Conservation (phyloP, 2,888 invertebrate species). For the Dermolepida albohirtum region DNA sequence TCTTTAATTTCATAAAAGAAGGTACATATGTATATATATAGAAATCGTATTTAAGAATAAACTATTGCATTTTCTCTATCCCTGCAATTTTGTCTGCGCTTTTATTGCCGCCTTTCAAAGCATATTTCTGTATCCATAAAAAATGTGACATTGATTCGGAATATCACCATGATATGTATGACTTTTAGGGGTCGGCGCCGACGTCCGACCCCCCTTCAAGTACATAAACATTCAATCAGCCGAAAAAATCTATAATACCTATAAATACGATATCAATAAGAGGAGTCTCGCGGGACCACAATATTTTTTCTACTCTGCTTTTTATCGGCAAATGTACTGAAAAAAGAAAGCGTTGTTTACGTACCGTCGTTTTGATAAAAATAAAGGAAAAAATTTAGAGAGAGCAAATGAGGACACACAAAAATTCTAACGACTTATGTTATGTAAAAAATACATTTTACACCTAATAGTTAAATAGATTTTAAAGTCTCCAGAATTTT, state of each 20-base stretch:
- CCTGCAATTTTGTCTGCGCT: constrained; percentile 17
- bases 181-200: constrained; percentile 41
- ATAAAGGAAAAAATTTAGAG: too few species aligned
- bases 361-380: constrained; percentile 6
- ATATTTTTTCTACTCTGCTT: constrained; percentile 12
- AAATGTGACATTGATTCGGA: constrained; percentile 43
- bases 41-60: neutral
- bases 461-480: too few species aligned
- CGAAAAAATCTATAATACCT: constrained; percentile 64
- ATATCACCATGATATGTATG: constrained; percentile 42
- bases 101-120: constrained; percentile 39
- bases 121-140: constrained; percentile 44
- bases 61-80: constrained; percentile 8
- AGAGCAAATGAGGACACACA: too few species aligned
- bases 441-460: too few species aligned
- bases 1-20: too few species aligned
- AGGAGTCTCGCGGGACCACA: constrained; percentile 58
- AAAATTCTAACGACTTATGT: too few species aligned
- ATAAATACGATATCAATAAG: constrained; percentile 66
- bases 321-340: constrained; percentile 64
- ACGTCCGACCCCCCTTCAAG: constrained; percentile 54
- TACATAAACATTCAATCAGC: constrained; percentile 65
- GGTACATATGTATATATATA: too few species aligned
- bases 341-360: constrained; percentile 56
- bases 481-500: too few species aligned